phyloP scores from a whole-genome alignment of 2,797 vertebrate species.

The Psittacula derbiana region DNA sequence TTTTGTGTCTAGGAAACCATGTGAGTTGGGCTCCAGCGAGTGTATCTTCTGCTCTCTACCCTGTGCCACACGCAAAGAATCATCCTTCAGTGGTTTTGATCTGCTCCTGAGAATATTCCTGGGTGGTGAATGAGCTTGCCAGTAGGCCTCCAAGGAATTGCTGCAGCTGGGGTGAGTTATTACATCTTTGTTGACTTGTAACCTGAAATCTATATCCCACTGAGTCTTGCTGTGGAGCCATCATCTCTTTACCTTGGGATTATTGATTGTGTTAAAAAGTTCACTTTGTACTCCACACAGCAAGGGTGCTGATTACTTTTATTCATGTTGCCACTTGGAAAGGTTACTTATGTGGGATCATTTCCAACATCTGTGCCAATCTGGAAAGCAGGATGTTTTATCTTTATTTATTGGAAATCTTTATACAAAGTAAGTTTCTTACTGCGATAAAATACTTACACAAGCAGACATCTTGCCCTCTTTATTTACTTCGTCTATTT shows the following conservation, averaged over 20 bases:
- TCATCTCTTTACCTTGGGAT: conserved; percentile 37
- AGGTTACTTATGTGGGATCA: conserved; percentile 6
- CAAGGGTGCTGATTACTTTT: conserved; percentile 31
- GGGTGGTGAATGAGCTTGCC: neutral
- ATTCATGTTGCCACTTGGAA: neutral
- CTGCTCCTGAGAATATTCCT: neutral
- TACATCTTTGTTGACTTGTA: conserved; percentile 38
- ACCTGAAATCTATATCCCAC: conserved; percentile 58
- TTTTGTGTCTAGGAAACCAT: neutral
- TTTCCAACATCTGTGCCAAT: conserved; percentile 10
- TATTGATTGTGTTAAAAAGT: conserved; percentile 66
- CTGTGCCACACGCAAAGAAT: neutral
- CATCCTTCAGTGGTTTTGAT: conserved; percentile 13
- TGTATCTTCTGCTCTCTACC: neutral
- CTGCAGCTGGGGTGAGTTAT: conserved; percentile 36
- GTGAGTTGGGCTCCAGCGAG: neutral
- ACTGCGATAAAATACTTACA: neutral
- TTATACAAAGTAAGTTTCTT: conserved; percentile 7
- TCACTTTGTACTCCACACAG: conserved; percentile 39
- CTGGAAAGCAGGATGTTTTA: conserved; percentile 12
- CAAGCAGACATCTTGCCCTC: neutral
- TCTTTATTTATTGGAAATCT: conserved; percentile 46
- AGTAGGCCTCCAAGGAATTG: neutral
- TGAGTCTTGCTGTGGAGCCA: neutral
- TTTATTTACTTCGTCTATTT: neutral